A percentile compares a stretch with the other conserved stretches of the same genome.
phyloP scores from a whole-genome alignment of 2,797 vertebrate species.

The Sebastes dallii region DNA sequence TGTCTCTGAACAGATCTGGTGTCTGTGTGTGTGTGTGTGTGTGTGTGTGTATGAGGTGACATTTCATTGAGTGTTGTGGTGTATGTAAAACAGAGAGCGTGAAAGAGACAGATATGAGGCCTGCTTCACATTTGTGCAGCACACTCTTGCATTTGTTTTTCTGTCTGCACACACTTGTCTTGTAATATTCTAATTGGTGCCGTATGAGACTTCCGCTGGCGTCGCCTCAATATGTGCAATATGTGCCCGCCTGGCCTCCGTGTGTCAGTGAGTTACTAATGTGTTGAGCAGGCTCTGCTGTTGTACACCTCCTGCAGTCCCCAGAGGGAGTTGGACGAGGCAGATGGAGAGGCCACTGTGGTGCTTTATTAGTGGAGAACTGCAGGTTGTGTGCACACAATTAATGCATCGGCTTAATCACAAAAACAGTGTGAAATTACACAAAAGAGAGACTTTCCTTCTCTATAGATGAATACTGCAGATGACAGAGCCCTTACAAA shows the following conservation, averaged over 20 bases:
- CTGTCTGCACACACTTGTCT: slow-evolving; percentile 18
- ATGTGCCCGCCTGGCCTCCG: slow-evolving; percentile 6
- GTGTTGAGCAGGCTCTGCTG: slow-evolving; percentile 45
- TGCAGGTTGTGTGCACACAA: slow-evolving; percentile 11
- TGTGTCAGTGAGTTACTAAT: slow-evolving; percentile 53
- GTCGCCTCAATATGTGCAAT: slow-evolving; percentile 31
- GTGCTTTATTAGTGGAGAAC: slow-evolving; percentile 50
- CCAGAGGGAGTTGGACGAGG: slow-evolving; percentile 40
- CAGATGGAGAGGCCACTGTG: slow-evolving; percentile 60
- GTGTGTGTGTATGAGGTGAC: slow-evolving; percentile 10
- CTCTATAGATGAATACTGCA: background rate
- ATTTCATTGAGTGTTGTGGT: slow-evolving; percentile 28
- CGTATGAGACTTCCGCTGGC: slow-evolving; percentile 23
- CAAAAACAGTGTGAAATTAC: slow-evolving; percentile 4
- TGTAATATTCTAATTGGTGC: slow-evolving; percentile 46
- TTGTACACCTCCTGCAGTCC: slow-evolving; percentile 43
- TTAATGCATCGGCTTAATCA: slow-evolving; percentile 19
- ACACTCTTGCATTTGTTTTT: slow-evolving; percentile 15
- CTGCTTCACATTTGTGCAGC: slow-evolving; percentile 17
- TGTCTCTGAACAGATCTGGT: slow-evolving; percentile 10
- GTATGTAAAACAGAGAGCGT: slow-evolving; percentile 36
- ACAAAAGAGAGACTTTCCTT: background rate
- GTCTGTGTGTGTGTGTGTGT: background rate
- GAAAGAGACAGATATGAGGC: slow-evolving; percentile 9
- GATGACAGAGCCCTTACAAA: background rate